phyloP scores from a whole-genome alignment of 2,888 invertebrate species.

The Andrena hattorfiana region DNA sequence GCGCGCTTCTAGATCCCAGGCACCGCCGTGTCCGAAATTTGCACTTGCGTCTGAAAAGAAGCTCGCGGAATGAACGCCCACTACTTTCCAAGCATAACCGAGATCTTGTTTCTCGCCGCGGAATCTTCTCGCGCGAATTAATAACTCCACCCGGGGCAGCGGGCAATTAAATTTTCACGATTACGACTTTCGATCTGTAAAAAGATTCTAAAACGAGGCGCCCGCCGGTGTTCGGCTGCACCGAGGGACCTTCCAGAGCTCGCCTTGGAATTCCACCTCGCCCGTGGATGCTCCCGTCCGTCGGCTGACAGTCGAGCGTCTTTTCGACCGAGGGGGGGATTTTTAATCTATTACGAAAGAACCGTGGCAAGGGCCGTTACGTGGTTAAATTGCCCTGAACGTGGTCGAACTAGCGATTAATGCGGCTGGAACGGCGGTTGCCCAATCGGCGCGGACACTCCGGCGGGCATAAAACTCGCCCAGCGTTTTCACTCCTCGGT shows the following conservation, averaged over 20 bases:
- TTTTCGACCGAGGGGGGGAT: slow-evolving; percentile 20
- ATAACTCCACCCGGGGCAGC: background rate
- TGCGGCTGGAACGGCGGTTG: slow-evolving; percentile 37
- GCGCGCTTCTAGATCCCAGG: no score
- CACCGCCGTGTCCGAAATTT: background rate
- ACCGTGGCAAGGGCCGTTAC: slow-evolving; percentile 36
- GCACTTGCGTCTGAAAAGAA: background rate
- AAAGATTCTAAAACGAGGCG: no score
- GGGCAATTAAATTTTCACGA: background rate
- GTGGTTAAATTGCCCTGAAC: slow-evolving; percentile 63
- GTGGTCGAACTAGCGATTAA: slow-evolving; percentile 50
- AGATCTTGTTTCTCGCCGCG: background rate
- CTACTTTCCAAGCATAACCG: background rate
- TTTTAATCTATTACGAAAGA: slow-evolving; percentile 53
- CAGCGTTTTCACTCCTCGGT: slow-evolving; percentile 47
- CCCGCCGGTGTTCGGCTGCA: background rate
- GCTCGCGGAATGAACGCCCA: background rate
- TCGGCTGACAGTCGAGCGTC: slow-evolving; percentile 6
- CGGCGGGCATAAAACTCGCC: slow-evolving; percentile 5
- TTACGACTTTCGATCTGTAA: slow-evolving; percentile 4
- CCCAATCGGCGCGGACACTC: slow-evolving; percentile 26
- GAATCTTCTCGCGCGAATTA: background rate
- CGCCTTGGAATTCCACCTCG: slow-evolving; percentile 19
- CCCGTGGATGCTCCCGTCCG: background rate
- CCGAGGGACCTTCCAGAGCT: background rate